Percentiles rank a stretch among this genome's conserved stretches.
phyloP scores from a whole-genome alignment of 2,113 vertebrate species.

The Condylura cristata region DNA sequence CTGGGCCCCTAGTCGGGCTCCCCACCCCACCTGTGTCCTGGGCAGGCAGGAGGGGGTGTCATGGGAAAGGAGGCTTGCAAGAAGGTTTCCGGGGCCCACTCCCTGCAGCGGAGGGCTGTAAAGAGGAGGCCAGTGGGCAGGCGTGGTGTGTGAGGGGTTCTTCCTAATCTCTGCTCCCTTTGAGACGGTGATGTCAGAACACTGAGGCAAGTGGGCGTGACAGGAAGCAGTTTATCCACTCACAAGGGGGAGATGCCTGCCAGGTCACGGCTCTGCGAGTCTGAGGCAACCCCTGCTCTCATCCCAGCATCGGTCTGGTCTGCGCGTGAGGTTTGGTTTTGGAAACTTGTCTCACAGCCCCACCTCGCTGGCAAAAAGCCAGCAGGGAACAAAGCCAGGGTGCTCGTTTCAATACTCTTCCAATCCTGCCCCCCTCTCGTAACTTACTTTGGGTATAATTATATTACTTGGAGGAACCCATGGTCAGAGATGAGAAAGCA shows the following conservation, averaged over 20 bases:
- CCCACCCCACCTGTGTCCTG: background rate
- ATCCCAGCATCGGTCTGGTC: background rate
- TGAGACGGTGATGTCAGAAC: background rate
- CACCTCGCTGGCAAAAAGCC: background rate
- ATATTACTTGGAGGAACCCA: background rate
- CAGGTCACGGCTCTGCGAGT: background rate
- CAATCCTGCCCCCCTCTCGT: background rate
- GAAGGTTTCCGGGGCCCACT: background rate
- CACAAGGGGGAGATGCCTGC: background rate
- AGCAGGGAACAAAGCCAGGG: background rate
- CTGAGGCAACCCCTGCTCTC: background rate
- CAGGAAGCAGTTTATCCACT: background rate
- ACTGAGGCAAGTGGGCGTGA: background rate
- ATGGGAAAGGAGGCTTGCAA: rapidly evolving
- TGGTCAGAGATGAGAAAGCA: conserved; percentile 30
- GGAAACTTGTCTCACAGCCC: background rate
- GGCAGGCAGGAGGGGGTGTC: background rate
- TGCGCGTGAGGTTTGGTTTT: rapidly evolving
- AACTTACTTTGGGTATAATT: background rate
- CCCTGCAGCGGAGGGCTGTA: too few species aligned
- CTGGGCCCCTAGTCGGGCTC: background rate
- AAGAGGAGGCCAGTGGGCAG: background rate
- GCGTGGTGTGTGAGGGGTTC: background rate
- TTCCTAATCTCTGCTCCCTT: background rate
- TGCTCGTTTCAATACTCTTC: background rate